Percentiles rank a stretch among this genome's conserved stretches.
Evolutionary conservation across 2,113 vertebrate genomes (phyloP).

Genomic region (Hypanus sabinus): DNA sequence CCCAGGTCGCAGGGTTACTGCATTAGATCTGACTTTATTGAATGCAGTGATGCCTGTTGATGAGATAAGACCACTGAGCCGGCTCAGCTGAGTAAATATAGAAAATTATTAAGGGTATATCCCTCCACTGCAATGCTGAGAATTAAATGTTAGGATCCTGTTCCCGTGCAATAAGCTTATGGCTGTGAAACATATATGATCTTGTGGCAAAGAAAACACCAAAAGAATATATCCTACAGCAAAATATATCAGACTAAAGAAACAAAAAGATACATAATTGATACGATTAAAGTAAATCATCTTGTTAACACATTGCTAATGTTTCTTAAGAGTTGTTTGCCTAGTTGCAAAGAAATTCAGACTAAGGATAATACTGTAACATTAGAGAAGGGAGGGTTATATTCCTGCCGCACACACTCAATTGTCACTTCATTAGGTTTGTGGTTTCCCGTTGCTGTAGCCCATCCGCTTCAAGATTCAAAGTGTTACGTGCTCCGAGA

Average conservation of each 20-base stretch:
- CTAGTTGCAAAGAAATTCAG: not conserved
- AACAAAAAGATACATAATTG: not conserved
- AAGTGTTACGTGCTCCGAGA: too few species aligned
- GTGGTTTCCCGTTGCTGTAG: too few species aligned
- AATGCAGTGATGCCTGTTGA: not conserved
- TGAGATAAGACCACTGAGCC: not conserved
- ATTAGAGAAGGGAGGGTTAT: not conserved
- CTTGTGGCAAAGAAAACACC: not conserved
- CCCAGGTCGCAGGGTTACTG: not conserved
- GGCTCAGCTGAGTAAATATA: not conserved
- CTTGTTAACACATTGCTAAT: not conserved
- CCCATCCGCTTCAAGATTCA: too few species aligned
- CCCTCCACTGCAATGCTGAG: not conserved
- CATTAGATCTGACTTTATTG: not conserved
- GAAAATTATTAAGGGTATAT: not conserved
- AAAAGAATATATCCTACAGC: not conserved
- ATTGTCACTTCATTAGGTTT: too few species aligned
- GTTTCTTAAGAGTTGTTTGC: not conserved
- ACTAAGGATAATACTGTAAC: not conserved
- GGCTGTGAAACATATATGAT: not conserved
- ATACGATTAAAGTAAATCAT: not conserved
- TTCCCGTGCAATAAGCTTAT: not conserved
- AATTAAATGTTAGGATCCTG: not conserved
- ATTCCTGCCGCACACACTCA: too few species aligned
- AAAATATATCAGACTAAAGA: not conserved